phyloP scores from a whole-genome alignment of 1,140 invertebrate genomes.

The Oedothorax gibbosus region DNA sequence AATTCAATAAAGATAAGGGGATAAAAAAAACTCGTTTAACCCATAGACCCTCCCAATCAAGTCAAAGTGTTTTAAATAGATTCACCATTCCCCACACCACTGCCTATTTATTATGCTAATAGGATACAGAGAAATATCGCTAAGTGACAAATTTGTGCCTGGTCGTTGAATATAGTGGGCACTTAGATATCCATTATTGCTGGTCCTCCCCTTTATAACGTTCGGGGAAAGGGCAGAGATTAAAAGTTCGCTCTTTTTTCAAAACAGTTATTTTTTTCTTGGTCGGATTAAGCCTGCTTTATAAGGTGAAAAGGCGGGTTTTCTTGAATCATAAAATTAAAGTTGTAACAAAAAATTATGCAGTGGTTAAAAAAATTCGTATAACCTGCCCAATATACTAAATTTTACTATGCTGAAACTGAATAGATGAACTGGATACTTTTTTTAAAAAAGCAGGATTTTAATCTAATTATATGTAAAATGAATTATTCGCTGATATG shows the following conservation, averaged over 20 bases:
- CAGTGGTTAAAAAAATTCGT: too few relatives aligned
- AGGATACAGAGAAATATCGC: constrained; percentile 39
- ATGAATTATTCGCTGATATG: too few relatives aligned
- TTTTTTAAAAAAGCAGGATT: too few relatives aligned
- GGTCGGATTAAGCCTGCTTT: too few relatives aligned
- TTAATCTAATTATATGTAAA: too few relatives aligned
- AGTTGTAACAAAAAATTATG: too few relatives aligned
- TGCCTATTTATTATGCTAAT: constrained; percentile 59
- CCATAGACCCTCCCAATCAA: constrained; percentile 30
- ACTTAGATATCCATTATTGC: constrained; percentile 59
- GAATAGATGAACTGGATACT: too few relatives aligned
- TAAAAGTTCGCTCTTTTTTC: not conserved
- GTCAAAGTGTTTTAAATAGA: constrained; percentile 56
- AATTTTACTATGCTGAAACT: too few relatives aligned
- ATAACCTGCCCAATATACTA: too few relatives aligned
- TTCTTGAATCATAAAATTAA: too few relatives aligned
- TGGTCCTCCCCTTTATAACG: constrained; percentile 27
- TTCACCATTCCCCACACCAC: constrained; percentile 13
- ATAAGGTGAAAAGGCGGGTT: too few relatives aligned
- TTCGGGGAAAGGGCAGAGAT: not conserved
- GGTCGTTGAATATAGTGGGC: constrained; percentile 58
- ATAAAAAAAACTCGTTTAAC: constrained; percentile 22
- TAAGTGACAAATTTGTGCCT: constrained; percentile 58
- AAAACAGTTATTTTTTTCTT: too few relatives aligned
- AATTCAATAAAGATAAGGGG: not conserved